These are phyloP conservation scores for Psix sp. DNA, from an alignment of 1,140 invertebrate genomes.

Conservation along the genomic window DNA sequence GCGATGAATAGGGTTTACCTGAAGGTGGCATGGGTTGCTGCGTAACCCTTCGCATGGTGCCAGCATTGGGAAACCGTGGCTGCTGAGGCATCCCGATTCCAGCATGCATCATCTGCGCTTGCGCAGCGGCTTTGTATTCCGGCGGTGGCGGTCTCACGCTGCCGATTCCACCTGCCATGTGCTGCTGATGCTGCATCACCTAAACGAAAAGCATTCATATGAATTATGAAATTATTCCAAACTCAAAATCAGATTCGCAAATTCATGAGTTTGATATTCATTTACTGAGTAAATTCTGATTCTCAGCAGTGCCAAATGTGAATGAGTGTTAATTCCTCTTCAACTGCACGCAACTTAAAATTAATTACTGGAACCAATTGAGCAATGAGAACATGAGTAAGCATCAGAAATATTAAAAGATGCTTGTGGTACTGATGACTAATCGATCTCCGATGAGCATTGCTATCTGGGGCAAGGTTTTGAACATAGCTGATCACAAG, in stretches of 20 bases:
- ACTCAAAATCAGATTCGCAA: too few species aligned
- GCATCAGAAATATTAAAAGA: constrained; percentile 21
- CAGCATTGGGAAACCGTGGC: constrained; percentile 76
- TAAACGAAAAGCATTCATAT: too few species aligned
- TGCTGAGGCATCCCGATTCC: constrained; percentile 74
- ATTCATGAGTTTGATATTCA: too few species aligned
- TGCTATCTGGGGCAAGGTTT: constrained; percentile 62
- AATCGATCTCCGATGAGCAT: constrained; percentile 59
- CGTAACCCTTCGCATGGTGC: constrained; percentile 79
- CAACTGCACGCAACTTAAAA: constrained; percentile 13
- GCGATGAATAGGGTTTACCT: constrained; percentile 68
- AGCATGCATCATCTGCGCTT: constrained; percentile 80
- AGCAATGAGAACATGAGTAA: constrained; percentile 22
- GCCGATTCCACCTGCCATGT: constrained; percentile 74
- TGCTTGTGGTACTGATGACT: constrained; percentile 56
- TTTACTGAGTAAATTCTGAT: too few species aligned
- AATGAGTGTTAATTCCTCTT: background rate
- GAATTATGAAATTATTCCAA: too few species aligned
- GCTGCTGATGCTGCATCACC: constrained; percentile 76
- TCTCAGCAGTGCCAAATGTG: too few species aligned
- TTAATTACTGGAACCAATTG: constrained; percentile 10
- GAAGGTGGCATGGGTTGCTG: constrained; percentile 84
- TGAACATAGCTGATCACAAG: background rate
- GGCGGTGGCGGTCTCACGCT: constrained; percentile 83
- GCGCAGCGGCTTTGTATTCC: constrained; percentile 83